Percentiles rank a stretch among this genome's conserved stretches.
Evolutionary conservation across 1,140 invertebrate genomes (phyloP).

Genomic region (Leptopilina boulardi): DNA sequence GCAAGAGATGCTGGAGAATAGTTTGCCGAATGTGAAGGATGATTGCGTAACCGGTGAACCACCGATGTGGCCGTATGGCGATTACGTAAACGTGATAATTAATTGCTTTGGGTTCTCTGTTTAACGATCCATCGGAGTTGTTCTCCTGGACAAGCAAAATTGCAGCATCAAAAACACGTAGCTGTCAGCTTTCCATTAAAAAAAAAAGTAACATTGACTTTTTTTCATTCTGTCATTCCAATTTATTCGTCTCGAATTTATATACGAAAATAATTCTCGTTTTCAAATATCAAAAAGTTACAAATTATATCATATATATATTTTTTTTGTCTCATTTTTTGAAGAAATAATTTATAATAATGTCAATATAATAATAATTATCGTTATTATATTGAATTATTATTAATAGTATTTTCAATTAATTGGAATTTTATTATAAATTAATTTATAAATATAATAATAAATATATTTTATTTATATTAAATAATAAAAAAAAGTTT

Average conservation of each 20-base stretch:
- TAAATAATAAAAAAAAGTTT: no score
- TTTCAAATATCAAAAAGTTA: not conserved
- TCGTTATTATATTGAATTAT: no score
- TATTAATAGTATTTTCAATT: no score
- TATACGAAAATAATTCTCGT: not conserved
- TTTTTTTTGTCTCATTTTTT: no score
- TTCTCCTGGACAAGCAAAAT: conserved; percentile 66
- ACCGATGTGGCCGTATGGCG: conserved; percentile 50
- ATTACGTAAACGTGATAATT: conserved; percentile 70
- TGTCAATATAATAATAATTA: no score
- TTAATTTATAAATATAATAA: no score
- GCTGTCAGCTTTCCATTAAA: not conserved
- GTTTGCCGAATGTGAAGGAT: conserved; percentile 58
- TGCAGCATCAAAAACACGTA: conserved; percentile 49
- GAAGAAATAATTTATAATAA: no score
- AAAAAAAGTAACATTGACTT: not conserved
- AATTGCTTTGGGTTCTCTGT: conserved; percentile 67
- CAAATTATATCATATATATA: not conserved
- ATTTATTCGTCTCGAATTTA: conserved; percentile 1
- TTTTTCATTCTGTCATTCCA: not conserved
- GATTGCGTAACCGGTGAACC: conserved; percentile 60
- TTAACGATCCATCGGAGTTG: conserved; percentile 67
- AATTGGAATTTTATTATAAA: no score
- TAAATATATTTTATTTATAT: no score
- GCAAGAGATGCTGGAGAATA: conserved; percentile 32